These are phyloP conservation scores for Glaucidium brasilianum DNA, from an alignment of 2,113 vertebrate genomes.

Conservation along the genomic window DNA sequence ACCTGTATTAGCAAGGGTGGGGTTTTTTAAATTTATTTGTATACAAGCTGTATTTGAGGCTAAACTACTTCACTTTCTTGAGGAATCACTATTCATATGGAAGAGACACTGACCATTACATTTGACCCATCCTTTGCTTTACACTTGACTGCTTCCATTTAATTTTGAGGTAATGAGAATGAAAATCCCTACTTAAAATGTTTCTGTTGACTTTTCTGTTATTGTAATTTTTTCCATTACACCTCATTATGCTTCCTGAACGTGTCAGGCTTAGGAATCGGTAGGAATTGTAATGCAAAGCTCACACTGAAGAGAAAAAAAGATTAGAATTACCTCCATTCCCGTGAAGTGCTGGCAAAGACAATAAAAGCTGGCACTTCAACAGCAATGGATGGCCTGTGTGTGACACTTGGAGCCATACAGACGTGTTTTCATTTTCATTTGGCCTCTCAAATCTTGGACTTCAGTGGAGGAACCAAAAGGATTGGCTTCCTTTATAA, in stretches of 20 bases:
- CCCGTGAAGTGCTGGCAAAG: background rate
- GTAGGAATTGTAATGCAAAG: background rate
- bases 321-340: background rate
- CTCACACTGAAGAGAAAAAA: background rate
- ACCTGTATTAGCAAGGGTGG: background rate
- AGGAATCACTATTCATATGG: background rate
- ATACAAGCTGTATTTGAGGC: background rate
- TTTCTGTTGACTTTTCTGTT: background rate
- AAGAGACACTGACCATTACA: background rate
- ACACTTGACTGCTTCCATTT: background rate
- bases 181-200: background rate
- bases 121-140: background rate
- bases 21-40: background rate
- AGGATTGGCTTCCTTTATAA: background rate
- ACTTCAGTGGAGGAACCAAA: background rate
- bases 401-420: rapidly evolving
- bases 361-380: background rate
- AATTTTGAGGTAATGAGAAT: background rate
- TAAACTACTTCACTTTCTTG: background rate
- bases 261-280: background rate
- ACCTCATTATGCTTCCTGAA: background rate
- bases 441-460: background rate
- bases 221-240: background rate
- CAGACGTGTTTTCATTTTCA: background rate
- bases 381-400: background rate